phyloP scores from a whole-genome alignment of 2,113 vertebrate genomes.

The Eulemur macaco region DNA sequence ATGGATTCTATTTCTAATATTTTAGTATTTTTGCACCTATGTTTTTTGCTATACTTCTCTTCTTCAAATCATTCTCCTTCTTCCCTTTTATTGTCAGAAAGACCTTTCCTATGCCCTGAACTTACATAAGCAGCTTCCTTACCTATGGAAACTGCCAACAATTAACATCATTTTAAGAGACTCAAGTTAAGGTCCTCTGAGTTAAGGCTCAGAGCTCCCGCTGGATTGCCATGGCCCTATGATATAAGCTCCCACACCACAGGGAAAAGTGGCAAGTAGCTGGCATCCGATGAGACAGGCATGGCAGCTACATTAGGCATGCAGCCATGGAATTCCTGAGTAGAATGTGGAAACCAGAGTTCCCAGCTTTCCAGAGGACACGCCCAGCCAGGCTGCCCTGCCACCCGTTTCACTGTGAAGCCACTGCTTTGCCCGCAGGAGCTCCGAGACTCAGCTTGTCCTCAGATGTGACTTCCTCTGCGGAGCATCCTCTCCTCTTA shows the following conservation, averaged over 20 bases:
- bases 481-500: background rate
- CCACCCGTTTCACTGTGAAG: background rate
- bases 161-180: background rate
- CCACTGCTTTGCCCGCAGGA: background rate
- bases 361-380: background rate
- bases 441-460: background rate
- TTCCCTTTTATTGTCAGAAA: background rate
- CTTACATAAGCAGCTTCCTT: background rate
- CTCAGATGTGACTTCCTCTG: background rate
- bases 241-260: too few relatives aligned
- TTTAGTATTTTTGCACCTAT: background rate
- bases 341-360: background rate
- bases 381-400: background rate
- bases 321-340: background rate
- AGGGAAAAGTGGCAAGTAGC: background rate
- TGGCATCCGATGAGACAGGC: background rate
- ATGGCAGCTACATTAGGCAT: background rate
- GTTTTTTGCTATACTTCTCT: background rate
- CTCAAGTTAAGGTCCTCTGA: too few relatives aligned
- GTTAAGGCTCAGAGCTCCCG: background rate
- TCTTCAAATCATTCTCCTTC: background rate
- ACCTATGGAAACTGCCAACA: background rate
- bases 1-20: background rate
- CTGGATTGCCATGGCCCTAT: background rate
- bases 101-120: background rate